Percentiles rank a stretch among this genome's conserved stretches.
Conservation (phyloP, 2,113 vertebrate genomes). For the Polypterus senegalus region DNA sequence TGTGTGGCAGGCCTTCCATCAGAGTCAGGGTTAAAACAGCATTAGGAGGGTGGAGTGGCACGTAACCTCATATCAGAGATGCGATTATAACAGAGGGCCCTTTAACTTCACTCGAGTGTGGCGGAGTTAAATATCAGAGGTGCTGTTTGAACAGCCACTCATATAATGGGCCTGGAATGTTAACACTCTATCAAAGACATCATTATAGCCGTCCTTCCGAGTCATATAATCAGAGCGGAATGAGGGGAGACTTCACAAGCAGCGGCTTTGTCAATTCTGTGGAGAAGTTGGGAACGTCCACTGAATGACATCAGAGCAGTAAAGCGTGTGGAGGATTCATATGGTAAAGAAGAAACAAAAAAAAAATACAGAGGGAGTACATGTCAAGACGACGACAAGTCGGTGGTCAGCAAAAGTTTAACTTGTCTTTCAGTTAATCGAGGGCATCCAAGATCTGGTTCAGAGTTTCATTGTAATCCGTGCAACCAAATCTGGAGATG, state of each 20-base stretch:
- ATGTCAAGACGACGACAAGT: constrained; percentile 6
- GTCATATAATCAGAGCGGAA: neutral
- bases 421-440: too few relatives aligned
- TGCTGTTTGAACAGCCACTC: neutral
- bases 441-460: too few relatives aligned
- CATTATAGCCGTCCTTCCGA: neutral
- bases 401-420: too few relatives aligned
- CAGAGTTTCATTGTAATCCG: too few relatives aligned
- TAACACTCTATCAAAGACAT: neutral
- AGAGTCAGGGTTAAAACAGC: constrained; percentile 4
- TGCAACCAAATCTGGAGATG: too few relatives aligned
- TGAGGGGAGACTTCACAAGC: neutral
- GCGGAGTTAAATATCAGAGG: neutral
- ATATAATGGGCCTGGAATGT: neutral
- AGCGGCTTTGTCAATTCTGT: neutral
- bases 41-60: neutral
- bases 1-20: neutral
- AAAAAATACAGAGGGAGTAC: neutral
- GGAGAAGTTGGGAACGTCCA: neutral
- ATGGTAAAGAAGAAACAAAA: too few relatives aligned
- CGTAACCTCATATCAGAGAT: neutral
- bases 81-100: neutral
- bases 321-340: too few relatives aligned
- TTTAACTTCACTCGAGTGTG: neutral
- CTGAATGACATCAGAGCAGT: too few relatives aligned